A percentile compares a stretch with the other conserved stretches of the same genome.
These are phyloP conservation scores for Neosilurus mollespiculum DNA, from an alignment of 2,797 vertebrate genomes.

Conservation along the genomic window DNA sequence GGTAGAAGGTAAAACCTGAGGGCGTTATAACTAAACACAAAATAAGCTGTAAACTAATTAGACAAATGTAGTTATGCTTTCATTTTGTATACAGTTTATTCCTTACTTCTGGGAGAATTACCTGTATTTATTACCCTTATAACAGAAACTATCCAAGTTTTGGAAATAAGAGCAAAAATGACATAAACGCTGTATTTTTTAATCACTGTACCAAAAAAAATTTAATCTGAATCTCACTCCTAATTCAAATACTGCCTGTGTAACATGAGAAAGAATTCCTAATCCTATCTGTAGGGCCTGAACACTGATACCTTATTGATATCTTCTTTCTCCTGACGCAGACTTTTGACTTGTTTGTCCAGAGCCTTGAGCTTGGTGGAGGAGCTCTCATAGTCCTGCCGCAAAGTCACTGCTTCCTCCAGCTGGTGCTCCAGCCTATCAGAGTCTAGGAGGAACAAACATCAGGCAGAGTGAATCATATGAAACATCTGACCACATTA, in stretches of 20 bases:
- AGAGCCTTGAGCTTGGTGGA: conserved; percentile 83
- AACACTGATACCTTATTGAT: conserved; percentile 82
- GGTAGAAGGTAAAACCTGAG: not conserved
- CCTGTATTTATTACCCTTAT: not conserved
- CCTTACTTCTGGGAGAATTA: not conserved
- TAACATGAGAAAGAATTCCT: not conserved
- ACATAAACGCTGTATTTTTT: not conserved
- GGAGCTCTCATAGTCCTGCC: conserved; percentile 87
- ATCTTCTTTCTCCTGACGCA: conserved; percentile 89
- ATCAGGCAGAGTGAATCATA: conserved; percentile 15
- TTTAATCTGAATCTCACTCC: not conserved
- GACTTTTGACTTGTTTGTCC: conserved; percentile 85
- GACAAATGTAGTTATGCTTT: not conserved
- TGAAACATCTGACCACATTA: not conserved
- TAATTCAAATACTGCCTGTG: too few species aligned
- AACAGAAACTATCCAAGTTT: not conserved
- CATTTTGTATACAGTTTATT: not conserved
- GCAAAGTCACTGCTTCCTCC: conserved; percentile 83
- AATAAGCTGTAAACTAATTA: not conserved
- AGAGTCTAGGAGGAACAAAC: conserved; percentile 75
- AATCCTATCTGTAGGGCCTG: not conserved
- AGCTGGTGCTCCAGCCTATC: conserved; percentile 87
- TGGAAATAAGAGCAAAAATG: not conserved
- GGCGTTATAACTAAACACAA: not conserved
- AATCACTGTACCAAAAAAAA: not conserved